phyloP scores from a whole-genome alignment of 1,140 invertebrate species.

The Cataglyphis hispanica region DNA sequence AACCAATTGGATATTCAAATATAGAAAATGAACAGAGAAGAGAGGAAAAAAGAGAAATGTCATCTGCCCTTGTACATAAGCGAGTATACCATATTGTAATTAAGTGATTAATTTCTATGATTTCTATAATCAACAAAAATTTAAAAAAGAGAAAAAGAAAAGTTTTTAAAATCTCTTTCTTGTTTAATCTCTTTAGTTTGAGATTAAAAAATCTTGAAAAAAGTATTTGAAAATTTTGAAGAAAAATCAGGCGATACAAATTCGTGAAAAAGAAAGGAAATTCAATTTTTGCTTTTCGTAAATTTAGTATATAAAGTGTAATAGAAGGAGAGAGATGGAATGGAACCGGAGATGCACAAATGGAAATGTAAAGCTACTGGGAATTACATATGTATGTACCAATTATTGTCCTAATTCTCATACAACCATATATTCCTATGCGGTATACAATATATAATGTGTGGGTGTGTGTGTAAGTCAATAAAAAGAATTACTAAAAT shows the following conservation, averaged over 20 bases:
- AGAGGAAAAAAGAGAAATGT: not conserved
- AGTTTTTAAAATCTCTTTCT: too few relatives aligned
- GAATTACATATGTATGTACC: conserved; percentile 14
- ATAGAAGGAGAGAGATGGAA: not conserved
- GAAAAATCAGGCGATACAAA: not conserved
- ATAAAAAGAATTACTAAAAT: not conserved
- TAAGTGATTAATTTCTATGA: not conserved
- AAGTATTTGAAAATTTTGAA: not conserved
- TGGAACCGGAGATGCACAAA: conserved; percentile 5
- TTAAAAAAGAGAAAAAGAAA: not conserved
- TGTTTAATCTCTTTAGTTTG: not conserved
- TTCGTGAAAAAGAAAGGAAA: not conserved
- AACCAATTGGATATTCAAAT: conserved; percentile 15
- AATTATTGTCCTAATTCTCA: not conserved
- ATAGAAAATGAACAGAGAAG: not conserved
- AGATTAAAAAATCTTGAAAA: not conserved
- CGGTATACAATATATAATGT: not conserved
- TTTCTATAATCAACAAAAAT: not conserved
- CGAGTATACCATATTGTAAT: not conserved
- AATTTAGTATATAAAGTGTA: conserved; percentile 1
- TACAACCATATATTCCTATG: not conserved
- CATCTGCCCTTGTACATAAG: not conserved
- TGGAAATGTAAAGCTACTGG: conserved; percentile 15
- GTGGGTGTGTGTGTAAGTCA: not conserved
- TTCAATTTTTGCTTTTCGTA: not conserved